Evolutionary conservation across 1,140 invertebrate species (phyloP).

Genomic region (Akabosia matsudoensis): DNA sequence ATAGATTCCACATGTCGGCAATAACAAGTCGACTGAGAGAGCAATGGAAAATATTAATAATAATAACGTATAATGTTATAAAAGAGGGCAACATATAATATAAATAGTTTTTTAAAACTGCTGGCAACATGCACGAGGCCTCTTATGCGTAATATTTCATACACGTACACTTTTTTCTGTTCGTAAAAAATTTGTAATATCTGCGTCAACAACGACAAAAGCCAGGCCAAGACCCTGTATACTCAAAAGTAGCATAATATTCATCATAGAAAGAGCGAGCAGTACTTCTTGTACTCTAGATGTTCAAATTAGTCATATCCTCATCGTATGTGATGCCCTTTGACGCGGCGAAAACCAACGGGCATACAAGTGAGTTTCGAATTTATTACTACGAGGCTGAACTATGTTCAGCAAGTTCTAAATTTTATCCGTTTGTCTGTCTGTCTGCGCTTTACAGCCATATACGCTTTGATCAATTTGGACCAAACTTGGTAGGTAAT

Average conservation of each 20-base stretch:
- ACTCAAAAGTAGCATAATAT: constrained; percentile 10
- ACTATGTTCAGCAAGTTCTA: no score
- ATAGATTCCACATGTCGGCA: constrained; percentile 11
- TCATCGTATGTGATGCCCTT: no score
- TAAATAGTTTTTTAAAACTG: constrained; percentile 23
- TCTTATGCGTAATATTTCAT: constrained; percentile 24
- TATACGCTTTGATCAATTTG: no score
- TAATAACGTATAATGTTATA: background rate
- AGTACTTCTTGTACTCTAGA: background rate
- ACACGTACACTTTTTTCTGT: background rate
- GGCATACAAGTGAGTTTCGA: background rate
- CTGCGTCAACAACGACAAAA: constrained; percentile 12
- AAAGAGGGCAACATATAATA: background rate
- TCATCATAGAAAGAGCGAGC: constrained; percentile 1
- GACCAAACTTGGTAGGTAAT: no score
- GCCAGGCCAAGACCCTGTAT: constrained; percentile 20
- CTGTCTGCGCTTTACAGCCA: no score
- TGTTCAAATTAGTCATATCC: constrained; percentile 23
- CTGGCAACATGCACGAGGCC: constrained; percentile 4
- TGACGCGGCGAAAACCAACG: constrained; percentile 7
- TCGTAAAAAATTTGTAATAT: constrained; percentile 20
- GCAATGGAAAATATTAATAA: background rate
- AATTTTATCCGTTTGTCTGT: background rate
- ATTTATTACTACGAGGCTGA: background rate
- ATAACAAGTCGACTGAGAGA: constrained; percentile 2